phyloP scores from a whole-genome alignment of 1,140 invertebrate species.

The Drosophila pachea region DNA sequence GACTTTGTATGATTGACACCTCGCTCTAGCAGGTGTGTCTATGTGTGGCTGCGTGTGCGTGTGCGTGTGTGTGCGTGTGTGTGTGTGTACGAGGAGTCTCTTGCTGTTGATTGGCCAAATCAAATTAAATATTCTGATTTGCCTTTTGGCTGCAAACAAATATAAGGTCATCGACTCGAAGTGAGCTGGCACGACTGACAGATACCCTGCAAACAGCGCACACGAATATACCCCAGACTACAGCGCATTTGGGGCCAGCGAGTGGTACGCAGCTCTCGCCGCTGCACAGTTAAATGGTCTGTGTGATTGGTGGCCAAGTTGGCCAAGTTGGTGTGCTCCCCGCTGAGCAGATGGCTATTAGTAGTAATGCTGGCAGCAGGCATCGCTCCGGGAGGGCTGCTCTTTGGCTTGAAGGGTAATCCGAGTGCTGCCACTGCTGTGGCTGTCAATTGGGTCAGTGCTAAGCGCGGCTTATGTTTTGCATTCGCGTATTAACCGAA shows the following conservation, averaged over 20 bases:
- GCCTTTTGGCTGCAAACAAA: constrained; percentile 37
- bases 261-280: too few species aligned
- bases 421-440: not conserved
- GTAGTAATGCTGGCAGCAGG: not conserved
- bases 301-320: constrained; percentile 39
- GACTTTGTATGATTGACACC: constrained; percentile 5
- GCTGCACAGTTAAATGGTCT: constrained; percentile 49
- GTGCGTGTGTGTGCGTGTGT: constrained; percentile 2
- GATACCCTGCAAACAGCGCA: not conserved
- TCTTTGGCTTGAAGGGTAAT: too few species aligned
- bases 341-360: constrained; percentile 2
- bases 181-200: constrained; percentile 5
- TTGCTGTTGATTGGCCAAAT: not conserved
- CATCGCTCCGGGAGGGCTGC: not conserved
- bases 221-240: too few species aligned
- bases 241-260: too few species aligned
- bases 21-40: not conserved
- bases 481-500: constrained; percentile 6
- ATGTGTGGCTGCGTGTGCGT: not conserved
- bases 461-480: not conserved
- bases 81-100: not conserved
- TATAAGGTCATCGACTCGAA: constrained; percentile 20
- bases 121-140: constrained; percentile 25
- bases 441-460: constrained; percentile 1
- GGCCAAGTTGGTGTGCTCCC: not conserved